Evolutionary conservation across 2,888 invertebrate species (phyloP).

Genomic region (Oscheius sp.): DNA sequence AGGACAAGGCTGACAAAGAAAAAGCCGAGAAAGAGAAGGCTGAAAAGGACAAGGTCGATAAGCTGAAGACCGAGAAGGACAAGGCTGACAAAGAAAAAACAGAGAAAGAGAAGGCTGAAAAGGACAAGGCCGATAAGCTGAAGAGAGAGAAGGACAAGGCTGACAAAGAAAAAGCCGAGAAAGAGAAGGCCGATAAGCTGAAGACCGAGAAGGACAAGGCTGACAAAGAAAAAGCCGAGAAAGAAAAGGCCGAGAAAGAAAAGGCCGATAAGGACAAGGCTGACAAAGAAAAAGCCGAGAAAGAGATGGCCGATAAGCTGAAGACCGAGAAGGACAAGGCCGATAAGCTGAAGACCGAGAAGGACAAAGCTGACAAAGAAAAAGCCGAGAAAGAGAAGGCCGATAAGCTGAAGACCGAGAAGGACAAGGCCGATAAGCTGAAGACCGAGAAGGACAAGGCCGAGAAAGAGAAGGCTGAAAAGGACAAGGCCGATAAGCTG

Average conservation of each 20-base stretch:
- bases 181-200: conserved; percentile 7
- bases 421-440: conserved; percentile 8
- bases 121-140: conserved; percentile 12
- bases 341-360: conserved; percentile 4
- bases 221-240: conserved; percentile 12
- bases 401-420: background rate
- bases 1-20: background rate
- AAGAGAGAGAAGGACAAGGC: background rate
- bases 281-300: conserved; percentile 9
- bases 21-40: conserved; percentile 1
- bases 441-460: conserved; percentile 13
- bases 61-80: conserved; percentile 7
- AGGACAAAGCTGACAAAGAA: conserved; percentile 8
- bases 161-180: background rate
- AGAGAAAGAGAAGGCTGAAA: background rate
- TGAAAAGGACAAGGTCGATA: too few relatives aligned
- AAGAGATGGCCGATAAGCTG: background rate
- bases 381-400: background rate
- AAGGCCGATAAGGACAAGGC: conserved; percentile 7
- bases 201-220: conserved; percentile 2
- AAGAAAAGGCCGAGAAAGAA: conserved; percentile 11
- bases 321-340: conserved; percentile 19
- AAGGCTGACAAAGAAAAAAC: conserved; percentile 1
- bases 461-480: conserved; percentile 3
- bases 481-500: conserved; percentile 8